Base-by-base conservation (phyloP, 2,113 vertebrate genomes). In the Mus pahari region DNA sequence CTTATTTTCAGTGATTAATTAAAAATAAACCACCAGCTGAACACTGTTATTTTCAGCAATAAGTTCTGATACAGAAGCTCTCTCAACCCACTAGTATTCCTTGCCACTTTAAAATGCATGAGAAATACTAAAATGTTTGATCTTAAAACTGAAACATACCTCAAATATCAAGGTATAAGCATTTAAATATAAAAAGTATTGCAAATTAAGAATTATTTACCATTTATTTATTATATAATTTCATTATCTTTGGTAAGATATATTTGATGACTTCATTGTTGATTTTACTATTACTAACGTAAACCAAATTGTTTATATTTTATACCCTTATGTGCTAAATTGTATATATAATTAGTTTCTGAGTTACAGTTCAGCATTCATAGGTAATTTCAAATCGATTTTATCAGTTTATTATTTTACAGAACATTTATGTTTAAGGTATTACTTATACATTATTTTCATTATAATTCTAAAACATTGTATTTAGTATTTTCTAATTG, bases 71-170 rank as follows among this genome's bases (percentile, higher is more conserved):
- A 19, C 4, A 88, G 79, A 0, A 12, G 20, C 42, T 74, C 2
- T 92, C 42, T 10, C 22, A 89, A 14, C 31, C 11, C 26, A 50
- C 22, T 16, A 90, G 64, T 90, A 55, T 16, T 89, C 68, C 12
- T 31, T 83, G 12, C 75, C 33, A 96, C 90, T 77, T 87, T 28
- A 94, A 77, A 82, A 90, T 53, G 79, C 42, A 62, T 16, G 8
- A 75, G 66, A n/a, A 78, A 81, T 14, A 36, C 0, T 70, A 87
- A 50, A 70, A 89, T 84, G 58, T 84, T 64, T 82, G 12, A 19
- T 36, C 4, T 53, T 14, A 19, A 94, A 2, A n/a, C 19, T 33
- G 70, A 8, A 78, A 33, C 7, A 60, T 0, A 89, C 36, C 28
- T 58, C 1, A 48, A 64, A 36, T 19, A 60, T 88, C 62, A 94